These are phyloP conservation scores for Ceratina australensis DNA, from an alignment of 1,140 invertebrate genomes.

Conservation along the genomic window DNA sequence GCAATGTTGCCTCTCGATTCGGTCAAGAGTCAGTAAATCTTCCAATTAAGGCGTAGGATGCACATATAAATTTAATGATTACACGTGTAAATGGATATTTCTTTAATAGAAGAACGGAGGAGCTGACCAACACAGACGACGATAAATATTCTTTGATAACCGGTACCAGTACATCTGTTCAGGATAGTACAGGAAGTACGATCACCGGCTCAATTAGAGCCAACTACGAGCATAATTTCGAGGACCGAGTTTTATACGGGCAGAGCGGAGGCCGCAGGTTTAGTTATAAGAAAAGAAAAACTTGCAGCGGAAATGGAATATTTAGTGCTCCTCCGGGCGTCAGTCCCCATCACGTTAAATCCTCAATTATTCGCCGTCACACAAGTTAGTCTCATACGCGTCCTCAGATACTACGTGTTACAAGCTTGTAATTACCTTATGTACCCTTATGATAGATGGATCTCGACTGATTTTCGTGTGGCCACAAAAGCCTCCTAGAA, in stretches of 20 bases:
- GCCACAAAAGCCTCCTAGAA: slow-evolving; percentile 68
- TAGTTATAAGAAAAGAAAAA: slow-evolving; percentile 57
- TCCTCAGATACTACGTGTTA: not conserved
- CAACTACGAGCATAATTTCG: slow-evolving; percentile 48
- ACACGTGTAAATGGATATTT: slow-evolving; percentile 3
- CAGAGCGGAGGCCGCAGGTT: slow-evolving; percentile 42
- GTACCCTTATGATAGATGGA: slow-evolving; percentile 54
- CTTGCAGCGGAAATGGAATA: slow-evolving; percentile 45
- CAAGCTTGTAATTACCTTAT: not conserved
- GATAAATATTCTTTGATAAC: slow-evolving; percentile 54
- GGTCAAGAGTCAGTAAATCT: slow-evolving; percentile 35
- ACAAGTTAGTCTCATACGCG: slow-evolving; percentile 45
- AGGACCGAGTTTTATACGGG: slow-evolving; percentile 34
- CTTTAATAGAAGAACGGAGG: slow-evolving; percentile 41
- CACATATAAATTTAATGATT: not conserved
- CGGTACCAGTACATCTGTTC: slow-evolving; percentile 51
- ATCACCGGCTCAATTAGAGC: slow-evolving; percentile 37
- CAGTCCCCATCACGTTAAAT: slow-evolving; percentile 64
- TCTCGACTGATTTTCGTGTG: slow-evolving; percentile 74
- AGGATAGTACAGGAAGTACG: slow-evolving; percentile 54
- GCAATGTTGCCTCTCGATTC: slow-evolving; percentile 15
- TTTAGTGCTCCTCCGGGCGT: slow-evolving; percentile 64
- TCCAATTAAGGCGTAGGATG: not conserved
- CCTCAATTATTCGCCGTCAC: slow-evolving; percentile 57
- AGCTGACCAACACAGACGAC: slow-evolving; percentile 45